Evolutionary conservation across 2,797 vertebrate species (phyloP), one percentile per base, ranked within the genome.

Genomic region (Pseudomugil gertrudae): DNA sequence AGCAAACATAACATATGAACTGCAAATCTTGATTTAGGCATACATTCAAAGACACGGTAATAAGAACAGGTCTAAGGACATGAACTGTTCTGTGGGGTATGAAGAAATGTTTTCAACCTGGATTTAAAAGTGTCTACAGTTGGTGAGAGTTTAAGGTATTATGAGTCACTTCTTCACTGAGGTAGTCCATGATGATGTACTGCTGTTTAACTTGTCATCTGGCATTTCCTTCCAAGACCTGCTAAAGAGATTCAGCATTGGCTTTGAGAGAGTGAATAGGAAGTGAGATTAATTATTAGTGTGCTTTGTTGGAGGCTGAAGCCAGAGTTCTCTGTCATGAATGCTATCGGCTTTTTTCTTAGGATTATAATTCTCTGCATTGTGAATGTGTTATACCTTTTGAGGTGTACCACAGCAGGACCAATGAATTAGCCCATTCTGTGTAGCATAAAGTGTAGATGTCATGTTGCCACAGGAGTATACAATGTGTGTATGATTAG

Each of bases 181-280:
- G 32, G 19, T 30, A 27, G 63, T 51, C 29, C 6, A 17, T 27
- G 14, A 17, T 21, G 47, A 48, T 32, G 33, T 36, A 26, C 21
- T 26, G 26, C 66, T 30, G 63, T 63, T 65, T 47, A 19, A 61
- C 45, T 32, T 26, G 45, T 67, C 58, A 61, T 50, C 35, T 30
- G 38, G 38, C 38, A n/a, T 40, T 40, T 40, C 15, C 13, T 14
- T 36, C 35, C 3, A 13, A 13, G 32, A 69, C 40, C 36, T 40
- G 57, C 36, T 45, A 56, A 19, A 59, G 36, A 43, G 32, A 56
- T 51, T 55, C 64, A 38, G 24, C 55, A 51, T 55, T 78, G 54
- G 26, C 40, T n/a, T 29, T 26, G 29, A 45, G 27, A 21, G 35
- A 15, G 4, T 33, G 51, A 65, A 47, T 33, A 24, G 29, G 24